Conservation (phyloP, 2,113 vertebrate species). For the Riparia riparia region DNA sequence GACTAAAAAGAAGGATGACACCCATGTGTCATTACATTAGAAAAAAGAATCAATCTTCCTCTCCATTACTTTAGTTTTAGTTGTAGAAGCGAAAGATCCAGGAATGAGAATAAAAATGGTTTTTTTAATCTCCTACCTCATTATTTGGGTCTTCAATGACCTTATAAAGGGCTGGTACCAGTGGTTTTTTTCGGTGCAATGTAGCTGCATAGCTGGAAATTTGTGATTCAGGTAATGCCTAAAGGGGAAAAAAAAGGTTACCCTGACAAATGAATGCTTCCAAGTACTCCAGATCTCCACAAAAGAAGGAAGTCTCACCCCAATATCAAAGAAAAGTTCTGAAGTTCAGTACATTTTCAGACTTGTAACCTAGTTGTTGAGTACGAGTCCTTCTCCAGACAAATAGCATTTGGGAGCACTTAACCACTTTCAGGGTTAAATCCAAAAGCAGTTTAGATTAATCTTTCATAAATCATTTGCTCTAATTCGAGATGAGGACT, state of each 20-base stretch:
- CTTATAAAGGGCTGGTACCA: constrained; percentile 94
- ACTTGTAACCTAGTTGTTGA: background rate
- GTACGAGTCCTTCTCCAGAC: background rate
- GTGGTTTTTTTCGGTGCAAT: constrained; percentile 90
- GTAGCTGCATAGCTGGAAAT: constrained; percentile 92
- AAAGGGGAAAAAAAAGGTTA: background rate
- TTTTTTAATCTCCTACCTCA: constrained; percentile 81
- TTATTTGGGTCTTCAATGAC: constrained; percentile 94
- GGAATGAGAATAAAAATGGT: background rate
- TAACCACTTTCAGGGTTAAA: background rate
- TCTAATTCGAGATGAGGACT: background rate
- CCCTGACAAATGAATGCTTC: background rate
- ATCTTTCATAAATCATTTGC: background rate
- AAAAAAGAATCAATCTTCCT: background rate
- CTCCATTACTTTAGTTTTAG: background rate
- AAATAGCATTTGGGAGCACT: background rate
- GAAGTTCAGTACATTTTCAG: background rate
- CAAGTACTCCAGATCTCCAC: background rate
- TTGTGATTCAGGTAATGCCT: constrained; percentile 94
- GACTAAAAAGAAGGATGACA: background rate
- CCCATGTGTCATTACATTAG: background rate
- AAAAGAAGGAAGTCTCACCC: background rate
- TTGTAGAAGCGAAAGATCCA: background rate
- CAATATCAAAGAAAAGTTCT: background rate
- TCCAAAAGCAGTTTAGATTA: background rate